Evolutionary conservation across 2,888 invertebrate species (phyloP).

Genomic region (Lithodes maja): DNA sequence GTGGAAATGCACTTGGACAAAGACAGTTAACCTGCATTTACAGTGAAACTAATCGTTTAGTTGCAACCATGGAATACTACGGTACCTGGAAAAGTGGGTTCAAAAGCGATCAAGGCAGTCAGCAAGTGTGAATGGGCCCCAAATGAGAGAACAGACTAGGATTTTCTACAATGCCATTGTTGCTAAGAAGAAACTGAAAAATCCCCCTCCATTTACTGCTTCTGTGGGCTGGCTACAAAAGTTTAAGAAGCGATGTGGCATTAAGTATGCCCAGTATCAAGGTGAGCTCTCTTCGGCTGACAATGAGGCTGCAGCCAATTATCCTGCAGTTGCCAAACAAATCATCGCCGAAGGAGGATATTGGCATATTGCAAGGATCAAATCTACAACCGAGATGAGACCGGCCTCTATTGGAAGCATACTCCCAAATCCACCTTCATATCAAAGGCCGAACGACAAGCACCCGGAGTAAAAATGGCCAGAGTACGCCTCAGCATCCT

Average conservation of each 20-base stretch:
- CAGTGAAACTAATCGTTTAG: no score
- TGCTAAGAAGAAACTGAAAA: constrained; percentile 6
- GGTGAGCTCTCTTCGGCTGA: neutral
- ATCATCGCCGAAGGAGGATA: neutral
- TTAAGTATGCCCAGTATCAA: neutral
- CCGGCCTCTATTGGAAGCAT: neutral
- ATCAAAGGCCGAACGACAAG: no score
- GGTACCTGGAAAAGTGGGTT: no score
- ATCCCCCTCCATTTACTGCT: neutral
- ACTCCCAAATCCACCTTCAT: constrained; percentile 54
- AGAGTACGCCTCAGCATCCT: constrained; percentile 5
- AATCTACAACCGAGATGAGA: neutral
- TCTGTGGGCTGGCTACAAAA: neutral
- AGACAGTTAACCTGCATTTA: no score
- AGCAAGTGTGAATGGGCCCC: neutral
- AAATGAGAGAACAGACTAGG: neutral
- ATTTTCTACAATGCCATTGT: neutral
- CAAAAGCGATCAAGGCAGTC: no score
- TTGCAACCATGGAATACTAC: no score
- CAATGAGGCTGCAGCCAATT: no score
- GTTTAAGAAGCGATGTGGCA: neutral
- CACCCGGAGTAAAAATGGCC: no score
- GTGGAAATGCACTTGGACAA: no score
- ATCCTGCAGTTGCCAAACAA: neutral
- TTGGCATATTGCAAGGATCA: neutral